Evolutionary conservation across 2,797 vertebrate species (phyloP).

Genomic region (Allobates femoralis): DNA sequence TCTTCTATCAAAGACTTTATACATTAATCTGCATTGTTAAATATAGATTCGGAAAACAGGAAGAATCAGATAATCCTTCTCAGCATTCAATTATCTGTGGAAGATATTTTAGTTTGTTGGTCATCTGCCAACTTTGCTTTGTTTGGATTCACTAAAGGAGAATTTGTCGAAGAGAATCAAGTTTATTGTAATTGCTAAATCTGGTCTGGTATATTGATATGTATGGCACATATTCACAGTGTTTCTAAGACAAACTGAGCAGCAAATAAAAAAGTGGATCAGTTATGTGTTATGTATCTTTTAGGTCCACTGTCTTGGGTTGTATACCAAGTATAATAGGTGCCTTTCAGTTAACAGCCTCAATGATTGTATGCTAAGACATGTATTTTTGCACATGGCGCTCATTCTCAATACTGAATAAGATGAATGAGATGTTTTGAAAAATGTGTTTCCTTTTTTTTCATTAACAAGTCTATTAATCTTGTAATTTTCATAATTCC

Average conservation of each 20-base stretch:
- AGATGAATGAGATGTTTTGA: too few relatives aligned
- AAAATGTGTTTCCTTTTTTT: too few relatives aligned
- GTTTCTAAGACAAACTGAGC: background rate
- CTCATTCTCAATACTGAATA: too few relatives aligned
- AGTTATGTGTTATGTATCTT: background rate
- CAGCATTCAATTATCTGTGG: conserved; percentile 18
- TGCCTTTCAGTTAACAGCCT: too few relatives aligned
- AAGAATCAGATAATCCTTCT: conserved; percentile 22
- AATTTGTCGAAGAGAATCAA: conserved; percentile 29
- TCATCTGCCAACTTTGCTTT: conserved; percentile 39
- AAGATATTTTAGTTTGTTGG: conserved; percentile 34
- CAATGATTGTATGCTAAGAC: too few relatives aligned
- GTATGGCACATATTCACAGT: background rate
- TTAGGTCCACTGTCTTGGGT: background rate
- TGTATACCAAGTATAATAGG: too few relatives aligned
- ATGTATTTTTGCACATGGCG: too few relatives aligned
- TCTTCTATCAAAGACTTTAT: background rate
- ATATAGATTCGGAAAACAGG: conserved; percentile 18
- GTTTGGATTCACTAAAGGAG: conserved; percentile 5
- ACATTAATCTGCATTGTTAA: conserved; percentile 26
- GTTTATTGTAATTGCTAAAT: conserved; percentile 37
- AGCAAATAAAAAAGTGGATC: background rate
- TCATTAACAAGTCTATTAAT: too few relatives aligned
- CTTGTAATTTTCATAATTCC: too few relatives aligned
- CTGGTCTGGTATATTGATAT: conserved; percentile 8